phyloP scores from a whole-genome alignment of 2,113 vertebrate genomes.

The Channa argus region DNA sequence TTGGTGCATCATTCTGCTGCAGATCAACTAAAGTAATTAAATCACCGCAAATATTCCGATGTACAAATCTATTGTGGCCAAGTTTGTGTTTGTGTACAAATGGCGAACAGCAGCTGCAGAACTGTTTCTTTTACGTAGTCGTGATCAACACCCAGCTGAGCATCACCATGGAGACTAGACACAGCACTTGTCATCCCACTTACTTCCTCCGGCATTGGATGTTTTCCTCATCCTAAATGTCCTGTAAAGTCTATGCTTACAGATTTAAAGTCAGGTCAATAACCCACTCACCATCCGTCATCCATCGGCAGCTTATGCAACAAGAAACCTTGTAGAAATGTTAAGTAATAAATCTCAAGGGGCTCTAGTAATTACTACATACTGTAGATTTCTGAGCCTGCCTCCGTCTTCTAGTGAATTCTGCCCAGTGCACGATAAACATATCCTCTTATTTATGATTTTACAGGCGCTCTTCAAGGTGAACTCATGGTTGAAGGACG shows the following conservation, averaged over 20 bases:
- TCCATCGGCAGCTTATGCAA: conserved; percentile 25
- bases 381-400: not conserved
- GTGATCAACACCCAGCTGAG: not conserved
- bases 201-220: not conserved
- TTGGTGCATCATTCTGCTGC: not conserved
- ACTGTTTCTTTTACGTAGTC: not conserved
- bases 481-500: conserved; percentile 1
- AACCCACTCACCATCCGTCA: not conserved
- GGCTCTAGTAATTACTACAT: not conserved
- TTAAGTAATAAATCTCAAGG: conserved; percentile 27
- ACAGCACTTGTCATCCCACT: not conserved
- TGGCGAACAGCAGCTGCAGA: too few species aligned
- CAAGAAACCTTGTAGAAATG: conserved; percentile 1
- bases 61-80: not conserved
- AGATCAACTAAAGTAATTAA: not conserved
- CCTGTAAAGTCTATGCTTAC: not conserved
- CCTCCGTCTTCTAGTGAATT: conserved; percentile 17
- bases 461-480: conserved; percentile 28
- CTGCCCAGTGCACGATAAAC: not conserved
- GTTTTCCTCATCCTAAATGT: not conserved
- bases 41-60: not conserved
- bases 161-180: not conserved
- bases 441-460: conserved; percentile 9
- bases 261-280: conserved; percentile 9
- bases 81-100: too few species aligned